Base-by-base conservation (phyloP, 2,113 vertebrate genomes). In the Paraplagusia blochii region DNA sequence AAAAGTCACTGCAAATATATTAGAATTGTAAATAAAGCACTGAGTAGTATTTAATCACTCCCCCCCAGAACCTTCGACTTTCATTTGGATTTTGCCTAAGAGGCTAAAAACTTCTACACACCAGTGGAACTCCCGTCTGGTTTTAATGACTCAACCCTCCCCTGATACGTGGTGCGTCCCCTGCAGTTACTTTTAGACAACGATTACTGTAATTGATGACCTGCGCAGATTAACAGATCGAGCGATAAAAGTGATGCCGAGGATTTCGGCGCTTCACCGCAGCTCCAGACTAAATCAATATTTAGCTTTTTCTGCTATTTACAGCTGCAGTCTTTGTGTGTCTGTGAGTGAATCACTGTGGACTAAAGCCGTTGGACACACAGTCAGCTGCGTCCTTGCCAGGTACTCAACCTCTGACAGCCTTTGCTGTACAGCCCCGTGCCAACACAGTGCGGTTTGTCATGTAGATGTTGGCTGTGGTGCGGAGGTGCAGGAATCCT, bases 101-200 rank as follows among this genome's bases (percentile, higher is more conserved):
- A 6, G 22, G 22, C 22, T 29, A 29, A 29, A 29, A 29, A 29
- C 6, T 4, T 29, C 6, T 29, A 6, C 22, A 29, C 22, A 29
- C 22, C 22, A 29, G 22, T 29, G 22, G 22, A 29, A 29, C 22
- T 29, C 22, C 22, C 2, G 22, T 29, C 22, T 29, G 22, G 22
- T 29, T 29, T 29, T 29, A 29, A 29, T 29, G 22, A 29, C 22
- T 29, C 22, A 29, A 6, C 22, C n/a, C n/a, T 4, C 3, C 22
- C 3, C 3, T 29, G 22, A 29, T 29, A 6, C n/a, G 22, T 29
- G 6, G 36, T 49, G 13, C 53, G 61, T 60, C 45, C 52, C 52
- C 60, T 74, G 65, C 65, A 44, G 49, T 46, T 58, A 54, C 36
- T 63, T 82, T 82, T 80, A 76, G 53, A 69, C 73, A 57, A 55